Conservation (phyloP, 1,140 invertebrate genomes). For the Meloidogyne exigua region DNA sequence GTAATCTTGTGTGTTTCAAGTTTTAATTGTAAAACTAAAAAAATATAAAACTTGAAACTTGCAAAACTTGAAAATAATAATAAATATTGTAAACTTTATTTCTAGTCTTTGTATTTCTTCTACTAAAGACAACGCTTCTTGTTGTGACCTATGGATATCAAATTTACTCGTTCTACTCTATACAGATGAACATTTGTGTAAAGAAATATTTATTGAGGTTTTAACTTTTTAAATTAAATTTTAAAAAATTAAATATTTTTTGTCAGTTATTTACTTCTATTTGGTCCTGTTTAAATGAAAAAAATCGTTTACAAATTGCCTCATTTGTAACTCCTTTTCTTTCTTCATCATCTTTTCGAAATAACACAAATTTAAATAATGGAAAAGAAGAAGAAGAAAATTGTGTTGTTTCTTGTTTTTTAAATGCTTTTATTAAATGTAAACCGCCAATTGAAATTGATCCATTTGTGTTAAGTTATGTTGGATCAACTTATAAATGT, state of each 20-base stretch:
- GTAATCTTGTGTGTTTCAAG: too few species aligned
- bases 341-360: conserved; percentile 21
- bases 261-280: conserved; percentile 31
- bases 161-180: conserved; percentile 27
- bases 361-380: conserved; percentile 12
- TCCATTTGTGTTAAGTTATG: conserved; percentile 35
- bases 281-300: conserved; percentile 24
- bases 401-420: conserved; percentile 30
- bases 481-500: conserved; percentile 35
- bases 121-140: background rate
- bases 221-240: background rate
- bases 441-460: conserved; percentile 34
- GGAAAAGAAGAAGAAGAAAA: background rate
- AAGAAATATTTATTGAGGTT: conserved; percentile 36
- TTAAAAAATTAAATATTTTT: conserved; percentile 1
- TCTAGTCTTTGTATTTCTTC: background rate
- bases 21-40: background rate
- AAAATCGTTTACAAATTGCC: conserved; percentile 25
- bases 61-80: too few species aligned
- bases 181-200: conserved; percentile 11
- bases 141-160: background rate
- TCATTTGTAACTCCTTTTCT: conserved; percentile 25
- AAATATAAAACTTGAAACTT: too few species aligned
- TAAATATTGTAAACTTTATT: too few species aligned
- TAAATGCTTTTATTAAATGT: conserved; percentile 36